Percentiles rank a stretch among this genome's conserved stretches.
Evolutionary conservation across 2,888 invertebrate genomes (phyloP).

Genomic region (Mythimna impura): DNA sequence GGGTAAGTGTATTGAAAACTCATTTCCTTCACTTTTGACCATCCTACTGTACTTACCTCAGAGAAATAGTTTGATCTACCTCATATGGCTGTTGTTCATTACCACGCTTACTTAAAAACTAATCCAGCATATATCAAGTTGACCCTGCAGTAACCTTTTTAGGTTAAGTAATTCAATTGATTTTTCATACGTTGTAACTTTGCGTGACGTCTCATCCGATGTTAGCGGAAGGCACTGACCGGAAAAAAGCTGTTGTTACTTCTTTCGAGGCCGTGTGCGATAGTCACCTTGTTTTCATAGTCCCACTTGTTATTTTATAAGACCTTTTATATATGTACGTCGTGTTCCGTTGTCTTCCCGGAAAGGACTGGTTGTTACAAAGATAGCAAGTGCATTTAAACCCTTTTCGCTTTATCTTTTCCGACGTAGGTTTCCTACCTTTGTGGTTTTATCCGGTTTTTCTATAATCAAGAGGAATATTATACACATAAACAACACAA

Average conservation of each 20-base stretch:
- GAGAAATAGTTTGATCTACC: not conserved
- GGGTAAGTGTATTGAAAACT: too few species aligned
- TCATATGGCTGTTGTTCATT: not conserved
- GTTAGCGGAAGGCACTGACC: constrained; percentile 73
- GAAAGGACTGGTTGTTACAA: constrained; percentile 59
- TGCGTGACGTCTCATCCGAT: constrained; percentile 75
- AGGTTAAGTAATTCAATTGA: constrained; percentile 52
- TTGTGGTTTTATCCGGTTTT: constrained; percentile 40
- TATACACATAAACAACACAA: constrained; percentile 6
- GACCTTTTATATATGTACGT: constrained; percentile 46
- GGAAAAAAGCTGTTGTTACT: constrained; percentile 78
- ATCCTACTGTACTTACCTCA: too few species aligned
- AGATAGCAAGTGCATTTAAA: constrained; percentile 58
- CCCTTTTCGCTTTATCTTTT: constrained; percentile 54
- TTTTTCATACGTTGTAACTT: constrained; percentile 62
- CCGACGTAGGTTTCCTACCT: constrained; percentile 51
- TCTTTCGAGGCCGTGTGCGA: constrained; percentile 71
- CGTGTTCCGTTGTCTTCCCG: constrained; percentile 27
- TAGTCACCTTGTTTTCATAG: constrained; percentile 67
- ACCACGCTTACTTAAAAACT: not conserved
- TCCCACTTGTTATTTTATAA: constrained; percentile 31
- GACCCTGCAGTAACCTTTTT: constrained; percentile 27
- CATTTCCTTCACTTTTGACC: not conserved
- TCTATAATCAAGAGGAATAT: constrained; percentile 2
- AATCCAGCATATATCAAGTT: not conserved